A percentile compares a stretch with the other conserved stretches of the same genome.
phyloP scores from a whole-genome alignment of 2,888 invertebrate species.

The Trissolcus japonicus region DNA sequence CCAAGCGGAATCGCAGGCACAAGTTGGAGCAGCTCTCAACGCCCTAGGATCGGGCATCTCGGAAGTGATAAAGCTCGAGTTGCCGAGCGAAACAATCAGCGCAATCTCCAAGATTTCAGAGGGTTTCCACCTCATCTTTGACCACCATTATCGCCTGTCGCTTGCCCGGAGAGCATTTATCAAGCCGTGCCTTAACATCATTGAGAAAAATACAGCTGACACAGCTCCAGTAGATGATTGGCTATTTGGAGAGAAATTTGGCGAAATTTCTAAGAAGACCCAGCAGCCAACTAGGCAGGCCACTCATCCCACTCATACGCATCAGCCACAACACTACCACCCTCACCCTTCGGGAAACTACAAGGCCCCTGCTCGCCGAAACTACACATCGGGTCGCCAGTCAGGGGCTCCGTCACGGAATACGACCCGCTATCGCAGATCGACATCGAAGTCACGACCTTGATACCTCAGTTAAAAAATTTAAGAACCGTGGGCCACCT shows the following conservation, averaged over 20 bases:
- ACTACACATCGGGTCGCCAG: conserved; percentile 9
- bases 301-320: no score
- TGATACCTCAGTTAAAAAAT: background rate
- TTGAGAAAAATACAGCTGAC: conserved; percentile 15
- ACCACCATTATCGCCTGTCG: background rate
- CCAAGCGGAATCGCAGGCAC: background rate
- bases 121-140: conserved; percentile 2
- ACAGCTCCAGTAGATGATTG: conserved; percentile 18
- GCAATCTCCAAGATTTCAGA: conserved; percentile 8
- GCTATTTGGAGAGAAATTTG: conserved; percentile 18
- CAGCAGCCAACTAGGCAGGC: no score
- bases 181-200: conserved; percentile 9
- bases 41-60: conserved; percentile 13
- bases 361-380: conserved; percentile 20
- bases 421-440: background rate
- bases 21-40: conserved; percentile 7
- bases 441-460: background rate
- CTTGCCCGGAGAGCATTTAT: conserved; percentile 21
- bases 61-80: conserved; percentile 1
- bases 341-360: conserved; percentile 15
- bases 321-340: background rate
- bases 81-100: background rate
- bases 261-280: conserved; percentile 3
- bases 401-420: conserved; percentile 13
- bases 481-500: background rate